Conservation (phyloP, 2,797 vertebrate species). For the Danio tinwini region DNA sequence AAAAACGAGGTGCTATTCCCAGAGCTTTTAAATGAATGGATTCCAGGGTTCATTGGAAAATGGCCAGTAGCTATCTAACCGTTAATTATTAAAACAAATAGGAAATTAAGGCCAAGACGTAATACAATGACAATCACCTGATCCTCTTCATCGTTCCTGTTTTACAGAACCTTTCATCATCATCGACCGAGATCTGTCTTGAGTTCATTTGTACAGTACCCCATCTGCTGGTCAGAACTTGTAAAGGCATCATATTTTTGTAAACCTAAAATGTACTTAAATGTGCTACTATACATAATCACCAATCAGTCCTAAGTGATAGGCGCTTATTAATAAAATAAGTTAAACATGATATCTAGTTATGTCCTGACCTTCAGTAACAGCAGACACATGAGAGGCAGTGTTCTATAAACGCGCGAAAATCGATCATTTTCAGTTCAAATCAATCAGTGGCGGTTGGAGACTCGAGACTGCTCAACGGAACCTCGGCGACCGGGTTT, state of each 20-base stretch:
- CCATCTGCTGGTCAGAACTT: slow-evolving; percentile 12
- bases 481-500: neutral
- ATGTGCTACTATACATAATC: too few relatives aligned
- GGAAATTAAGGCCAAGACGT: too few relatives aligned
- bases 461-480: neutral
- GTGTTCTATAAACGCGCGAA: neutral
- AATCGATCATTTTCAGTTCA: neutral
- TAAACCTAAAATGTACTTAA: neutral
- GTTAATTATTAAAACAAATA: neutral
- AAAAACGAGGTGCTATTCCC: too few relatives aligned
- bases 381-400: too few relatives aligned
- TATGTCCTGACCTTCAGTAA: too few relatives aligned
- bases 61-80: too few relatives aligned
- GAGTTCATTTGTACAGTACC: neutral
- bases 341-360: neutral
- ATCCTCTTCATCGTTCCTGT: neutral
- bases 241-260: neutral
- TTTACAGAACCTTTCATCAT: neutral
- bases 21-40: too few relatives aligned
- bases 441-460: neutral
- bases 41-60: too few relatives aligned
- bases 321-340: neutral
- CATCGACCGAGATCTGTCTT: neutral
- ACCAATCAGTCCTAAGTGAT: neutral
- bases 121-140: neutral